phyloP scores from a whole-genome alignment of 2,888 invertebrate genomes.

The Drosophila affinis region DNA sequence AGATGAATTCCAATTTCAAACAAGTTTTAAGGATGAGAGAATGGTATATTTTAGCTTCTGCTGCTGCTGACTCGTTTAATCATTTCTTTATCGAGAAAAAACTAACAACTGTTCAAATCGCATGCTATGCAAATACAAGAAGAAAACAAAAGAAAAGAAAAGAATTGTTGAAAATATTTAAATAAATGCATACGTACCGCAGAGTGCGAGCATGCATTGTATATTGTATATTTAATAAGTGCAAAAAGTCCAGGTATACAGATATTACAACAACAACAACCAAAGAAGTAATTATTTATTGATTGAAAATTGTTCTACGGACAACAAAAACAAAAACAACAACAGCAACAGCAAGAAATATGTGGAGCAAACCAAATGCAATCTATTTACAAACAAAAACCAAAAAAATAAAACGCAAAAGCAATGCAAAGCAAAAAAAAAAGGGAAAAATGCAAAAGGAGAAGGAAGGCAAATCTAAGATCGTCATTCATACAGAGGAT shows the following conservation, averaged over 20 bases:
- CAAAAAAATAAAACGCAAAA: neutral
- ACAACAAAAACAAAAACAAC: slow-evolving; percentile 9
- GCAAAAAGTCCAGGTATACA: slow-evolving; percentile 67
- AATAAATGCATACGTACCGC: slow-evolving; percentile 21
- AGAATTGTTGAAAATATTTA: slow-evolving; percentile 7
- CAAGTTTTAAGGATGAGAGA: too few relatives aligned
- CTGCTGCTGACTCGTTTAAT: too few relatives aligned
- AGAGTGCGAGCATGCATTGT: slow-evolving; percentile 8
- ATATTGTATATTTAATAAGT: slow-evolving; percentile 35
- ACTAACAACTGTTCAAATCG: slow-evolving; percentile 12
- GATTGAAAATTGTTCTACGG: slow-evolving; percentile 53
- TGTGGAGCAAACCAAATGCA: slow-evolving; percentile 61
- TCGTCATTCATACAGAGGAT: neutral
- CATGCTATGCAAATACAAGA: slow-evolving; percentile 5
- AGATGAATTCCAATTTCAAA: too few relatives aligned
- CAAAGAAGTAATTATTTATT: slow-evolving; percentile 59
- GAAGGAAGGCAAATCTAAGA: neutral
- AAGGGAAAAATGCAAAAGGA: slow-evolving; percentile 1
- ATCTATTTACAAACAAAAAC: slow-evolving; percentile 65
- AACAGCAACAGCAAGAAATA: slow-evolving; percentile 9
- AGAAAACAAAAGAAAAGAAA: neutral
- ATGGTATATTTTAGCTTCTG: too few relatives aligned
- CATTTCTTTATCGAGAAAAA: neutral
- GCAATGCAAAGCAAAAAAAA: neutral
- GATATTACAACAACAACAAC: slow-evolving; percentile 36